A percentile compares a stretch with the other conserved stretches of the same genome.
Conservation (phyloP, 2,888 invertebrate genomes). For the Itoplectis maculator region DNA sequence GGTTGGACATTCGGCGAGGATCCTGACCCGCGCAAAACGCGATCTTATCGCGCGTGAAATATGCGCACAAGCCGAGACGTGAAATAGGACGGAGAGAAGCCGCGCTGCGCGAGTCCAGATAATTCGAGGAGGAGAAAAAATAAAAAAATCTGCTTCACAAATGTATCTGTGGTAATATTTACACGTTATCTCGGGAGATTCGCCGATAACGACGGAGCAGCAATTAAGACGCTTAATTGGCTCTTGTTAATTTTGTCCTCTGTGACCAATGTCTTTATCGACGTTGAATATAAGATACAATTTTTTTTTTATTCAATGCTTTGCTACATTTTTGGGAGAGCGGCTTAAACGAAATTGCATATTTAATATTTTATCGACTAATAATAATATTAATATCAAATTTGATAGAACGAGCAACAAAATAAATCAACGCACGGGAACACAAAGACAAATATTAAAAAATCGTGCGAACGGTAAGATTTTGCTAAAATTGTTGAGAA, state of each 20-base stretch:
- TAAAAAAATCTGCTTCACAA: conserved; percentile 30
- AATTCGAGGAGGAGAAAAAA: conserved; percentile 60
- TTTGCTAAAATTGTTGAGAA: too few relatives aligned
- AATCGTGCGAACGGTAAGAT: background rate
- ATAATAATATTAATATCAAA: too few relatives aligned
- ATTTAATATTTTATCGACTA: too few relatives aligned
- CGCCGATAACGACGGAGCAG: background rate
- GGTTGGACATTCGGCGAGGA: conserved; percentile 73
- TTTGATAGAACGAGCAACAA: background rate
- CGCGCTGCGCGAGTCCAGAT: conserved; percentile 65
- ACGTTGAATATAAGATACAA: too few relatives aligned
- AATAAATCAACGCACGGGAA: background rate
- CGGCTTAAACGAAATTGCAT: too few relatives aligned
- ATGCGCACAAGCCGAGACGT: conserved; percentile 69
- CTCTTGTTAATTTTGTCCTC: too few relatives aligned
- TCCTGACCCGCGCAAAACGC: conserved; percentile 73
- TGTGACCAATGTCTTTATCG: too few relatives aligned
- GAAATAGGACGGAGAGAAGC: conserved; percentile 17
- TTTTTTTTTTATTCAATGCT: too few relatives aligned
- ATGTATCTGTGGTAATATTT: conserved; percentile 24
- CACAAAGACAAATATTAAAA: conserved; percentile 3
- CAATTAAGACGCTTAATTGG: background rate
- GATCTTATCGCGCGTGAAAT: conserved; percentile 73
- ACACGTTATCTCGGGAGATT: conserved; percentile 21
- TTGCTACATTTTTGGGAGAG: too few relatives aligned